phyloP scores from a whole-genome alignment of 2,888 invertebrate species.

The Esperia sulphurella region DNA sequence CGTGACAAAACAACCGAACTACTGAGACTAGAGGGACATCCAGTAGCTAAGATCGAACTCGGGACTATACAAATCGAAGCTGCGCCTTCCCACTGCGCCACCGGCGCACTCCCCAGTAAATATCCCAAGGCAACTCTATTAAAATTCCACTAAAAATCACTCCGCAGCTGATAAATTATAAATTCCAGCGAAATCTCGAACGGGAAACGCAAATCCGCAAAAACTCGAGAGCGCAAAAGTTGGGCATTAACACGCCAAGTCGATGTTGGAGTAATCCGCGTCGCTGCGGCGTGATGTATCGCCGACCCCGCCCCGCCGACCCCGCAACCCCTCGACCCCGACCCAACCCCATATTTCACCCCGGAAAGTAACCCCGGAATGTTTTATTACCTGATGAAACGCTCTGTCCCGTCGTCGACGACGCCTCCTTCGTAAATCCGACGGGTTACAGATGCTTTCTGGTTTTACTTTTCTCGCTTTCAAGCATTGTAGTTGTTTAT shows the following conservation, averaged over 20 bases:
- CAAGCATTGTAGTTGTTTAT: not conserved
- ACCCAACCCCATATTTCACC: conserved; percentile 9
- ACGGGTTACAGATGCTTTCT: not conserved
- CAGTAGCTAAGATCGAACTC: no score
- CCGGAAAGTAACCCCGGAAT: conserved; percentile 7
- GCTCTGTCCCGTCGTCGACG: conserved; percentile 1
- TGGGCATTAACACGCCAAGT: conserved; percentile 15
- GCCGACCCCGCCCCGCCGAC: conserved; percentile 4
- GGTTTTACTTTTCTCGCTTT: not conserved
- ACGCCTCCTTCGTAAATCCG: not conserved
- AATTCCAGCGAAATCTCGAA: not conserved
- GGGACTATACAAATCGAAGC: no score
- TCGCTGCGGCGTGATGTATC: conserved; percentile 6
- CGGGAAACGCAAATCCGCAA: not conserved
- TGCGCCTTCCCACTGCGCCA: no score
- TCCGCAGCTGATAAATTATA: not conserved
- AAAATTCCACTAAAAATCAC: no score
- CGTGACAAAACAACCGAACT: no score
- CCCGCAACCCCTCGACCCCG: not conserved
- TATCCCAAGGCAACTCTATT: no score
- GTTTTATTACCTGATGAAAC: conserved; percentile 16
- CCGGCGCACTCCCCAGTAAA: no score
- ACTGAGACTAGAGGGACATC: no score
- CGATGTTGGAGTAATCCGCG: conserved; percentile 14
- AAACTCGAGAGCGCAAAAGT: conserved; percentile 8